Evolutionary conservation across 2,888 invertebrate species (phyloP).

Genomic region (Trissolcus japonicus): DNA sequence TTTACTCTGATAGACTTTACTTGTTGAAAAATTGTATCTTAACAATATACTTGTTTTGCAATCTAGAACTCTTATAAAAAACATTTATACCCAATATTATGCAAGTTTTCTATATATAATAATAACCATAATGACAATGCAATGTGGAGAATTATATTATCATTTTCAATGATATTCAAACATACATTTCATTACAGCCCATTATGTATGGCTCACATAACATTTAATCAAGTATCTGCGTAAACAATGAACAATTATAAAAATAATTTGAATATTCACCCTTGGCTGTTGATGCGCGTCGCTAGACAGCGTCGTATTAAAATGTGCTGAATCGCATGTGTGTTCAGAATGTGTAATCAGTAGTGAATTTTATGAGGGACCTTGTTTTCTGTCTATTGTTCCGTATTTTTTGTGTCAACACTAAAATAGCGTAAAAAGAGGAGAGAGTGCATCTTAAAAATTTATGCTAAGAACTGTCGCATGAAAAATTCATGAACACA

Average conservation of each 20-base stretch:
- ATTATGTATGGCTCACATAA: not conserved
- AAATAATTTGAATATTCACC: conserved; percentile 50
- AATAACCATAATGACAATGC: conserved; percentile 22
- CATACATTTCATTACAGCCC: conserved; percentile 28
- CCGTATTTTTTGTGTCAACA: not conserved
- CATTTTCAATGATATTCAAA: conserved; percentile 36
- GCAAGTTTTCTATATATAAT: not conserved
- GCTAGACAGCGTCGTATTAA: conserved; percentile 28
- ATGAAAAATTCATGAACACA: no score
- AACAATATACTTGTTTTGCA: not conserved
- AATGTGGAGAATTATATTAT: conserved; percentile 13
- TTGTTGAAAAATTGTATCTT: no score
- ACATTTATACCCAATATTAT: not conserved
- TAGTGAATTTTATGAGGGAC: conserved; percentile 7
- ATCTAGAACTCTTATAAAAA: no score
- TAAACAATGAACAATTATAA: conserved; percentile 45
- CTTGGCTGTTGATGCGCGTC: conserved; percentile 16
- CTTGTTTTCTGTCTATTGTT: not conserved
- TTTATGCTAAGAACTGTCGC: no score
- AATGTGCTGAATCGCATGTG: not conserved
- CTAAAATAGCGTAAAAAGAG: not conserved
- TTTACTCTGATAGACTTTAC: no score
- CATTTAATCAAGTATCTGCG: conserved; percentile 38
- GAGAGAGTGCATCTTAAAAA: not conserved
- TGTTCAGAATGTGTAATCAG: conserved; percentile 8